Evolutionary conservation across 2,888 invertebrate genomes (phyloP).

Genomic region (Stictocephala bisonia): DNA sequence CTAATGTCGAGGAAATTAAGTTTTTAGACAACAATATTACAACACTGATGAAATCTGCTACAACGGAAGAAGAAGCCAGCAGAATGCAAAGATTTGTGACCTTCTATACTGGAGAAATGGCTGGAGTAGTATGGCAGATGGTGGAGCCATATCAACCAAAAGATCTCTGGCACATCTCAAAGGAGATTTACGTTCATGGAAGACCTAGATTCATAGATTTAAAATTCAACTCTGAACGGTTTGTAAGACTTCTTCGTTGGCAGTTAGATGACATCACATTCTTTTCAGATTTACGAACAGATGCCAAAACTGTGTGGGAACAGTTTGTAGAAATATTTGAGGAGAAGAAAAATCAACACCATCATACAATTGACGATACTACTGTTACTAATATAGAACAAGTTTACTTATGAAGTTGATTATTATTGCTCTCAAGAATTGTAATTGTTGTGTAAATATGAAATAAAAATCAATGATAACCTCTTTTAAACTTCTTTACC

Average conservation of each 20-base stretch:
- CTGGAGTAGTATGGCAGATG: slow-evolving; percentile 29
- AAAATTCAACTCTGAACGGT: background rate
- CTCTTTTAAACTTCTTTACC: no score
- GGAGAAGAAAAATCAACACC: background rate
- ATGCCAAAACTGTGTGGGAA: slow-evolving; percentile 22
- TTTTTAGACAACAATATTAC: slow-evolving; percentile 29
- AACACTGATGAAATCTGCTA: background rate
- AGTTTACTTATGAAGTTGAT: no score
- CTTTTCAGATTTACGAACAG: background rate
- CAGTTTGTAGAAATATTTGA: slow-evolving; percentile 1
- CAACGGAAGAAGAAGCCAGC: background rate
- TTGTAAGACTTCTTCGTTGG: slow-evolving; percentile 12
- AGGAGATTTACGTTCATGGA: background rate
- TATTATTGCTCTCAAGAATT: no score
- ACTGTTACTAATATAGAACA: background rate
- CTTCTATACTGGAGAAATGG: slow-evolving; percentile 30
- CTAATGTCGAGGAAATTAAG: slow-evolving; percentile 13
- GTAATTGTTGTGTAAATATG: no score
- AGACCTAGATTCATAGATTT: slow-evolving; percentile 6
- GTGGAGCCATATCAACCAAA: slow-evolving; percentile 1
- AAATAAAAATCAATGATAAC: no score
- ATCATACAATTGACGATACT: slow-evolving; percentile 1
- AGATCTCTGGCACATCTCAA: slow-evolving; percentile 10
- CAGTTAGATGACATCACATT: slow-evolving; percentile 1
- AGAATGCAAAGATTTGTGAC: slow-evolving; percentile 15